A percentile compares a stretch with the other conserved stretches of the same genome.
phyloP scores from a whole-genome alignment of 2,888 invertebrate genomes.

The Automeris io region DNA sequence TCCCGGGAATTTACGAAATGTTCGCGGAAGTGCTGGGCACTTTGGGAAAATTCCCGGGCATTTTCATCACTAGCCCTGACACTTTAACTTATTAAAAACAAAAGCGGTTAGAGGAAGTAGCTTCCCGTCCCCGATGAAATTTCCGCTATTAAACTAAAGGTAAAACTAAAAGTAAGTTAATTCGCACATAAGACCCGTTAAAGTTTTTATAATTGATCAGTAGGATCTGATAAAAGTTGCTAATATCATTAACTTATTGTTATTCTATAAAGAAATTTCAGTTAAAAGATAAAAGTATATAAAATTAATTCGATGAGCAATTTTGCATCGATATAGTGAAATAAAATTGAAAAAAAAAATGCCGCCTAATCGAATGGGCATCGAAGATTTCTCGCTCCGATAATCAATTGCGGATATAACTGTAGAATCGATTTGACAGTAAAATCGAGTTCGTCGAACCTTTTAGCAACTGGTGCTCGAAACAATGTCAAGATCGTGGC shows the following conservation, averaged over 20 bases:
- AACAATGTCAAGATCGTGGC: slow-evolving; percentile 65
- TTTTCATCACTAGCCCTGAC: no score
- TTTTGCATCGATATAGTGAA: not conserved
- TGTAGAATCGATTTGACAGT: slow-evolving; percentile 8
- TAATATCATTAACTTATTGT: not conserved
- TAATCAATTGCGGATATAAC: slow-evolving; percentile 10
- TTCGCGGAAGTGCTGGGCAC: no score
- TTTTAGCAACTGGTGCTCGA: slow-evolving; percentile 28
- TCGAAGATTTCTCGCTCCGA: slow-evolving; percentile 8
- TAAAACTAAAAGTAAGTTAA: no score
- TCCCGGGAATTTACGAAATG: no score
- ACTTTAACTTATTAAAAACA: no score
- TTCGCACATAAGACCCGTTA: no score
- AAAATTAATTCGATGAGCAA: slow-evolving; percentile 2
- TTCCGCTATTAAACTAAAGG: no score
- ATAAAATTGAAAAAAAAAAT: slow-evolving; percentile 10
- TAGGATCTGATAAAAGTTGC: slow-evolving; percentile 1
- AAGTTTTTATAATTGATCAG: no score
- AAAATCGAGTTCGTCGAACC: slow-evolving; percentile 40
- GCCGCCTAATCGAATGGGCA: slow-evolving; percentile 13
- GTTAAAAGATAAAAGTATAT: not conserved
- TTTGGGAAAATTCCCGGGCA: no score
- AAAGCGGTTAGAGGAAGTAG: no score
- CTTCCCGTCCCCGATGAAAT: no score
- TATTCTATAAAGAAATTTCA: not conserved